These are phyloP conservation scores for Antheraea pernyi DNA, from an alignment of 1,140 invertebrate species.

Conservation along the genomic window DNA sequence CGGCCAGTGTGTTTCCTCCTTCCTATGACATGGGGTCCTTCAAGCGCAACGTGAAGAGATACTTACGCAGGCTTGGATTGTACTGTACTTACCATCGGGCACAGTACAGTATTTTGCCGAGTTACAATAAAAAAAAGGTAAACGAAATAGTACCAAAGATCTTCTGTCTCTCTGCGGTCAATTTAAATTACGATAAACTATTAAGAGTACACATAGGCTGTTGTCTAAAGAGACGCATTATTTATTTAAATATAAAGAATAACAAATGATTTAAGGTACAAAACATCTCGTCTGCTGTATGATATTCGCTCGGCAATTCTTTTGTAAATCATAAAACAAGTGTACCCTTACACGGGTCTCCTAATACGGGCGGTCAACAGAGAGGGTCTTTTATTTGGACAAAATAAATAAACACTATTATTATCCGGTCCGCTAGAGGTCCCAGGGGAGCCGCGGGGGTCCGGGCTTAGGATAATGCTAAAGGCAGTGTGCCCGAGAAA, in stretches of 20 bases:
- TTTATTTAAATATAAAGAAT: background rate
- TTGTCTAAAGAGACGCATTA: background rate
- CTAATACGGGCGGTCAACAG: constrained; percentile 10
- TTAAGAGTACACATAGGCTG: too few species aligned
- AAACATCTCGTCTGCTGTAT: background rate
- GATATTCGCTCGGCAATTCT: background rate
- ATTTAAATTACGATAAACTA: too few species aligned
- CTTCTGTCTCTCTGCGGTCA: too few species aligned
- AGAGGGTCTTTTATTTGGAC: constrained; percentile 6
- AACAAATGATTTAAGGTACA: background rate
- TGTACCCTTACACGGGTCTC: constrained; percentile 1
- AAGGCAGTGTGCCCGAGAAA: background rate
- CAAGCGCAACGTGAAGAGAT: too few species aligned
- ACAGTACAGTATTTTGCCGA: too few species aligned
- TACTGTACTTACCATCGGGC: too few species aligned
- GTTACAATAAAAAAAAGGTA: too few species aligned
- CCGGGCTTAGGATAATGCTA: background rate
- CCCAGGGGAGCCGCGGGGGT: background rate
- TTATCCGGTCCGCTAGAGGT: constrained; percentile 2
- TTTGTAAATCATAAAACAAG: constrained; percentile 10
- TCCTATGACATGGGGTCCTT: too few species aligned
- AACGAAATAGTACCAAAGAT: too few species aligned
- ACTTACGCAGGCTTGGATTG: too few species aligned
- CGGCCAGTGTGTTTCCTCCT: too few species aligned
- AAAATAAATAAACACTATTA: constrained; percentile 18